These are phyloP conservation scores for Scrobipalpa atriplicella DNA, from an alignment of 2,888 invertebrate species.

Conservation along the genomic window DNA sequence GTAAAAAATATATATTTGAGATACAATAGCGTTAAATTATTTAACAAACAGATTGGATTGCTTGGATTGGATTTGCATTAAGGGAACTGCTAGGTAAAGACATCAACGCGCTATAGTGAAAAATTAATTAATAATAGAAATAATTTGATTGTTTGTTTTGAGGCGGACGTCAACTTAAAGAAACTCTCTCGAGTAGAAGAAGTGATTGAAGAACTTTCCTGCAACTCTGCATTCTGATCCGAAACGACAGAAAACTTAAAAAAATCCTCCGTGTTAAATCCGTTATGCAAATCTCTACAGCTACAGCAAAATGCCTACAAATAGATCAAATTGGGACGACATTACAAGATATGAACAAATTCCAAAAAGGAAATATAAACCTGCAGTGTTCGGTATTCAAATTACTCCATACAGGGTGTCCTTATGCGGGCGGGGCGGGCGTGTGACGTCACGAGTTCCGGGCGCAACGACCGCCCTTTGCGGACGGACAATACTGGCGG, in stretches of 20 bases:
- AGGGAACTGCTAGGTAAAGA: neutral
- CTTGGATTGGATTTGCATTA: too few relatives aligned
- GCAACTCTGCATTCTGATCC: too few relatives aligned
- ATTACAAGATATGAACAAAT: slow-evolving; percentile 3
- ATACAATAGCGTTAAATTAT: too few relatives aligned
- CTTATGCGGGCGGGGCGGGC: neutral
- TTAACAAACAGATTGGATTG: too few relatives aligned
- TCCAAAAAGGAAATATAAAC: neutral
- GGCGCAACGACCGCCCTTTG: slow-evolving; percentile 24
- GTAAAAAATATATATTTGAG: too few relatives aligned
- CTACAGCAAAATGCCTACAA: too few relatives aligned
- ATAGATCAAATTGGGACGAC: neutral
- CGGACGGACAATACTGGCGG: slow-evolving; percentile 3
- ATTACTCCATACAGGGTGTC: slow-evolving; percentile 5
- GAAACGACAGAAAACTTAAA: too few relatives aligned
- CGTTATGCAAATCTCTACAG: too few relatives aligned
- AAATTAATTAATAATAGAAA: neutral
- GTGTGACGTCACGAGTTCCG: slow-evolving; percentile 19
- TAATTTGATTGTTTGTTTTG: neutral
- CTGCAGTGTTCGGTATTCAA: slow-evolving; percentile 7
- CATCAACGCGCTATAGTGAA: neutral
- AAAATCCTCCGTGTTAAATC: neutral
- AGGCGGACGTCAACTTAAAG: too few relatives aligned
- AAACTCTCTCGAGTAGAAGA: too few relatives aligned
- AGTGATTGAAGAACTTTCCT: too few relatives aligned